A percentile compares a stretch with the other conserved stretches of the same genome.
Conservation (phyloP, 1,140 invertebrate genomes). For the Drosophila obscura region DNA sequence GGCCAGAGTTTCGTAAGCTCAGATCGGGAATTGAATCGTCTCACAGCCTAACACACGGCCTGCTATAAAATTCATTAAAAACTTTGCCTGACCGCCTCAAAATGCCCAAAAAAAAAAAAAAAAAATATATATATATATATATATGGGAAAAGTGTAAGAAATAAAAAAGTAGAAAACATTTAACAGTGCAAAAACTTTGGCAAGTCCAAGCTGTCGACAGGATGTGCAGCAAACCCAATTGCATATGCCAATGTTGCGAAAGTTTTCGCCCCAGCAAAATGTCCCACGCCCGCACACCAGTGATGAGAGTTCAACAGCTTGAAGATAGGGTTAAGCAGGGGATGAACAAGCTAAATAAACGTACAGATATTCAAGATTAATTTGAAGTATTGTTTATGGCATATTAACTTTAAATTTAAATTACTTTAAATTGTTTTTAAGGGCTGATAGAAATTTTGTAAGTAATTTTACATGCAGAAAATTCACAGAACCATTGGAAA, state of each 20-base stretch:
- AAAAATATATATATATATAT: slow-evolving; percentile 19
- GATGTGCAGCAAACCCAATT: slow-evolving; percentile 80
- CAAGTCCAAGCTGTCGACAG: slow-evolving; percentile 80
- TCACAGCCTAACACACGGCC: slow-evolving; percentile 48
- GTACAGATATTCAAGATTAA: too few species aligned
- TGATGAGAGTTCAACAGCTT: slow-evolving; percentile 21
- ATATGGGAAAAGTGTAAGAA: slow-evolving; percentile 21
- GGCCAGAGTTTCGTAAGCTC: slow-evolving; percentile 50
- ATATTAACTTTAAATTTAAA: too few species aligned
- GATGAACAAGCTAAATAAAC: too few species aligned
- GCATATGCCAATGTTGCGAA: slow-evolving; percentile 76
- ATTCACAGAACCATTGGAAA: background rate
- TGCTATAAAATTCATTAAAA: slow-evolving; percentile 81
- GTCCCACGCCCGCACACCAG: slow-evolving; percentile 33
- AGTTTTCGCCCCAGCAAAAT: slow-evolving; percentile 60
- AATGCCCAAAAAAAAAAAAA: slow-evolving; percentile 53
- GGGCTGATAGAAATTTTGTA: background rate
- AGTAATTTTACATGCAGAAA: background rate
- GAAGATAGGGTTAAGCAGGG: background rate
- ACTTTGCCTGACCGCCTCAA: slow-evolving; percentile 52
- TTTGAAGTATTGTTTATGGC: too few species aligned
- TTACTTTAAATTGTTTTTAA: background rate
- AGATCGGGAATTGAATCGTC: slow-evolving; percentile 43
- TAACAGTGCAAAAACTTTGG: slow-evolving; percentile 72
- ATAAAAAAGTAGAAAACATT: slow-evolving; percentile 67